Conservation (phyloP, 2,888 invertebrate species). For the Andrena bucephala region DNA sequence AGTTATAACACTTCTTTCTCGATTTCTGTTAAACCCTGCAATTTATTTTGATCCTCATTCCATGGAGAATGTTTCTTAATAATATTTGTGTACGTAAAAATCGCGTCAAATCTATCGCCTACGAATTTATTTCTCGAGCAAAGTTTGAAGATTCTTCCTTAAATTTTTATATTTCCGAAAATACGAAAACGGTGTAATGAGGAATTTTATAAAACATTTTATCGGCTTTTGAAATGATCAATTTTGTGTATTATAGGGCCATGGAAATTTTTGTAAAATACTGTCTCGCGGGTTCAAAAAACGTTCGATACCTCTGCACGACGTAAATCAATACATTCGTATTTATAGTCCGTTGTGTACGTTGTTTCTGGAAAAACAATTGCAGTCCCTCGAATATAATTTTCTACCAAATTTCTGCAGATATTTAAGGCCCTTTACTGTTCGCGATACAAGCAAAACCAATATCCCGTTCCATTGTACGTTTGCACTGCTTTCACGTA, state of each 20-base stretch:
- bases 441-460: not conserved
- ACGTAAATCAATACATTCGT: not conserved
- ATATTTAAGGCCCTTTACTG: not conserved
- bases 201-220: not conserved
- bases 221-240: not conserved
- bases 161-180: not conserved
- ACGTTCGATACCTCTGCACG: not conserved
- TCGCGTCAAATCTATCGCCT: too few relatives aligned
- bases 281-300: too few relatives aligned
- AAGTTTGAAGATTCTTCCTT: not conserved
- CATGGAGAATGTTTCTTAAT: too few relatives aligned
- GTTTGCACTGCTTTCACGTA: not conserved
- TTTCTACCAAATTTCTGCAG: not conserved
- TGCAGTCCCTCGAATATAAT: not conserved
- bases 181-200: not conserved
- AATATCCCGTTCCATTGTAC: not conserved
- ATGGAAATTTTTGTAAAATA: not conserved
- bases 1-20: not conserved
- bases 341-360: not conserved
- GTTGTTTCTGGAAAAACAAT: not conserved
- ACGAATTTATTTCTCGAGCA: too few relatives aligned
- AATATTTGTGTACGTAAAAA: too few relatives aligned
- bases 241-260: not conserved
- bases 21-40: not conserved
- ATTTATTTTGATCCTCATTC: not conserved